Conservation (phyloP, 2,888 invertebrate genomes). For the Tethea ocularis region DNA sequence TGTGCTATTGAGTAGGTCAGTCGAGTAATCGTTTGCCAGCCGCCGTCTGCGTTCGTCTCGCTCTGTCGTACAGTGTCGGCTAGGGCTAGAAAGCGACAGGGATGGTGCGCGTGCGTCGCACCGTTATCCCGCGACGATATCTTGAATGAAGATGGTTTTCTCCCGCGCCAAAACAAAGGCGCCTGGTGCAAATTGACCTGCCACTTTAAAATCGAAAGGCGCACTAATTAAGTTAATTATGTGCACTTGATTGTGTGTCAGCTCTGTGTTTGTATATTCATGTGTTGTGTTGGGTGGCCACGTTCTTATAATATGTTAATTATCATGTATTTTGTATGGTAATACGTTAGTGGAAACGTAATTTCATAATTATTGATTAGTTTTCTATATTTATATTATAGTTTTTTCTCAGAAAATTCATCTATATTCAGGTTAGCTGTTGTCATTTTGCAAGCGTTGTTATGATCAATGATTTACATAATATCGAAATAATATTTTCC, state of each 20-base stretch:
- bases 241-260: slow-evolving; percentile 46
- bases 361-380: not conserved
- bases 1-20: slow-evolving; percentile 82
- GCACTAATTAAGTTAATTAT: slow-evolving; percentile 63
- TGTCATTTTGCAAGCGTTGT: not conserved
- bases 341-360: not conserved
- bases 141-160: slow-evolving; percentile 84
- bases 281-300: slow-evolving; percentile 35
- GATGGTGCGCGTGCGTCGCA: slow-evolving; percentile 66
- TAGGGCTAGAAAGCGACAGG: slow-evolving; percentile 42
- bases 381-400: not conserved
- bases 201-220: slow-evolving; percentile 75
- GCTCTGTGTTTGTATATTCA: slow-evolving; percentile 25
- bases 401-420: not conserved
- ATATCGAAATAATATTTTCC: not conserved
- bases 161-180: slow-evolving; percentile 81
- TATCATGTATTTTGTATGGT: not conserved
- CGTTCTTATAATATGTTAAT: slow-evolving; percentile 22
- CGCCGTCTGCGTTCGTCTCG: slow-evolving; percentile 61
- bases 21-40: slow-evolving; percentile 80
- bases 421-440: not conserved
- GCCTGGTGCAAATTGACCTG: slow-evolving; percentile 62
- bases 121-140: slow-evolving; percentile 82
- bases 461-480: not conserved
- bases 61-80: slow-evolving; percentile 25